phyloP scores from a whole-genome alignment of 2,797 vertebrate genomes.

The Cercopithecus neglectus region DNA sequence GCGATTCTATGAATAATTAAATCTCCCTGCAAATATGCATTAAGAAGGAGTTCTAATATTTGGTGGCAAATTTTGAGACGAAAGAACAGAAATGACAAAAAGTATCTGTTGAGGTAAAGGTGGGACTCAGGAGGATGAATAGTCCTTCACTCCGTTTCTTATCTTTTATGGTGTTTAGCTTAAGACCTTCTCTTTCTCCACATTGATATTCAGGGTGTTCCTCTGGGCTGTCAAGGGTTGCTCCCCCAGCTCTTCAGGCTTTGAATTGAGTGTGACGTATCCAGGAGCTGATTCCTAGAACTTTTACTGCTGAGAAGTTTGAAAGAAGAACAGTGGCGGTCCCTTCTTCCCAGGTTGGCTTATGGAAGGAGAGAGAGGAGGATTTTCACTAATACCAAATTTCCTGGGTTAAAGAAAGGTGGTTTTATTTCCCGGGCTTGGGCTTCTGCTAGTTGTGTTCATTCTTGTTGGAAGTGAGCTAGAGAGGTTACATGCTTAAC shows the following conservation, averaged over 20 bases:
- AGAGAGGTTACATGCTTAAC: neutral
- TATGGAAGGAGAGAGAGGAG: neutral
- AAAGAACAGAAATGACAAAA: neutral
- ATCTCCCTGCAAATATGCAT: neutral
- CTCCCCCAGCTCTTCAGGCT: neutral
- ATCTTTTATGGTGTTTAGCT: too few species aligned
- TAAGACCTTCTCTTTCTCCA: too few species aligned
- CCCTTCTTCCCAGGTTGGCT: neutral
- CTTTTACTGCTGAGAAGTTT: neutral
- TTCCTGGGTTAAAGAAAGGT: neutral
- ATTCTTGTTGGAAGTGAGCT: neutral
- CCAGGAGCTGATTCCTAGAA: neutral
- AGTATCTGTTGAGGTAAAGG: neutral
- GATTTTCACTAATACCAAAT: neutral
- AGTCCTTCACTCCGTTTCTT: too few species aligned
- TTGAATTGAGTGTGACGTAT: neutral
- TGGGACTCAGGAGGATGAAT: neutral
- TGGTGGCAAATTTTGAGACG: neutral
- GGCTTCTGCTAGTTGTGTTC: neutral
- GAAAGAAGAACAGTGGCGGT: neutral
- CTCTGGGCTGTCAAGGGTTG: neutral
- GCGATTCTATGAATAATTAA: neutral
- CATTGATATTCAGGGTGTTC: too few species aligned
- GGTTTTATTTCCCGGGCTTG: neutral
- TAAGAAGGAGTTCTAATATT: neutral